Conservation (phyloP, 2,113 vertebrate genomes). For the Nannospalax galili region DNA sequence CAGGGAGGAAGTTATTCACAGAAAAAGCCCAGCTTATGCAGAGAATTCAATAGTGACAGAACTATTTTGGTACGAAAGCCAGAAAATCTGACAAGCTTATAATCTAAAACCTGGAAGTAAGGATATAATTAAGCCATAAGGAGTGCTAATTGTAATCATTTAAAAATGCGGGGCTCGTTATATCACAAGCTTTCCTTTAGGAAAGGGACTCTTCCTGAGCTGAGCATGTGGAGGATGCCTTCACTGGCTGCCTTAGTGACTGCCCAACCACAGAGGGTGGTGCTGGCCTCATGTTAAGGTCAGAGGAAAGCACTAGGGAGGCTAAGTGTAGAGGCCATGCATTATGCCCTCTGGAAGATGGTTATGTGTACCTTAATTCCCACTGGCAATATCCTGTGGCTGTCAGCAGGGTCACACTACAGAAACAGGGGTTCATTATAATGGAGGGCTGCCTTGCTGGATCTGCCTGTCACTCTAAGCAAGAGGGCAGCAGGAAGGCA, state of each 20-base stretch:
- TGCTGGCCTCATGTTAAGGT: neutral
- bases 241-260: neutral
- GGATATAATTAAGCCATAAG: constrained; percentile 70
- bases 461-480: too few species aligned
- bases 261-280: fast-evolving
- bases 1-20: constrained; percentile 44
- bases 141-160: constrained; percentile 63
- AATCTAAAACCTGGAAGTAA: constrained; percentile 68
- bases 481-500: neutral
- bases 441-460: neutral
- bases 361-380: neutral
- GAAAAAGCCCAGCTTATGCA: constrained; percentile 19
- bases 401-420: neutral
- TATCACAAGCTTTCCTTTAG: constrained; percentile 32
- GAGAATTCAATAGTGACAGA: constrained; percentile 48
- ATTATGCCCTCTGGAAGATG: neutral
- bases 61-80: constrained; percentile 59
- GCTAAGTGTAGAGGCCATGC: neutral
- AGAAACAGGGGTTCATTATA: neutral
- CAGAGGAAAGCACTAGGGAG: neutral
- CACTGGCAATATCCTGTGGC: neutral
- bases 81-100: constrained; percentile 66
- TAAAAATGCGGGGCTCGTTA: constrained; percentile 45
- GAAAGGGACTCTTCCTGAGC: neutral
- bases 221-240: neutral